Evolutionary conservation across 1,140 invertebrate genomes (phyloP).

Genomic region (Aphis craccivora): DNA sequence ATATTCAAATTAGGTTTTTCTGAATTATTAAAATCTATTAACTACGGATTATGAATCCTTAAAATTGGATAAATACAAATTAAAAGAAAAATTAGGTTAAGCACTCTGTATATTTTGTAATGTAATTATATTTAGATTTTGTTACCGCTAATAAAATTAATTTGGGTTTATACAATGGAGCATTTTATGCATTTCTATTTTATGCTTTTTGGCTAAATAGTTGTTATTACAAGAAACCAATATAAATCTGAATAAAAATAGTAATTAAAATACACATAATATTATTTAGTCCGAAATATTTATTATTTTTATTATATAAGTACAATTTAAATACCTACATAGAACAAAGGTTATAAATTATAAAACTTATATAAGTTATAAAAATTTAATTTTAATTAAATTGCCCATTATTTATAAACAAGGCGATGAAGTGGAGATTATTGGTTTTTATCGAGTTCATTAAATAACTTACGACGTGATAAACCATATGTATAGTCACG

Average conservation of each 20-base stretch:
- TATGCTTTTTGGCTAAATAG: not conserved
- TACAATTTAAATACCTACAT: not conserved
- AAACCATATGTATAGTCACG: not conserved
- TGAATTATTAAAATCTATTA: too few species aligned
- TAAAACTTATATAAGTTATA: not conserved
- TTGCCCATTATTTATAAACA: not conserved
- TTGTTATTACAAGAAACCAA: not conserved
- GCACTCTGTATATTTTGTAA: too few species aligned
- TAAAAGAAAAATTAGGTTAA: too few species aligned
- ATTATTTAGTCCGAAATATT: not conserved
- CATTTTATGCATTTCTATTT: too few species aligned
- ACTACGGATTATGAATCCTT: too few species aligned
- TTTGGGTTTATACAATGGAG: too few species aligned
- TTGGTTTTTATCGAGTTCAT: conserved; percentile 9
- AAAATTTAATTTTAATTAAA: not conserved
- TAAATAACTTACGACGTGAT: not conserved
- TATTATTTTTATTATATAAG: not conserved
- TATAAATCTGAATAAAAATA: not conserved
- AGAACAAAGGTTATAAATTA: not conserved
- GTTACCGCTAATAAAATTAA: too few species aligned
- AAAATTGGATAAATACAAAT: too few species aligned
- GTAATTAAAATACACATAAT: not conserved
- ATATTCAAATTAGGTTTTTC: too few species aligned
- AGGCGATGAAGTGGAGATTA: not conserved
- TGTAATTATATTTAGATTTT: too few species aligned